Percentiles rank a stretch among this genome's conserved stretches.
phyloP scores from a whole-genome alignment of 2,797 vertebrate genomes.

The Limosa lapponica region DNA sequence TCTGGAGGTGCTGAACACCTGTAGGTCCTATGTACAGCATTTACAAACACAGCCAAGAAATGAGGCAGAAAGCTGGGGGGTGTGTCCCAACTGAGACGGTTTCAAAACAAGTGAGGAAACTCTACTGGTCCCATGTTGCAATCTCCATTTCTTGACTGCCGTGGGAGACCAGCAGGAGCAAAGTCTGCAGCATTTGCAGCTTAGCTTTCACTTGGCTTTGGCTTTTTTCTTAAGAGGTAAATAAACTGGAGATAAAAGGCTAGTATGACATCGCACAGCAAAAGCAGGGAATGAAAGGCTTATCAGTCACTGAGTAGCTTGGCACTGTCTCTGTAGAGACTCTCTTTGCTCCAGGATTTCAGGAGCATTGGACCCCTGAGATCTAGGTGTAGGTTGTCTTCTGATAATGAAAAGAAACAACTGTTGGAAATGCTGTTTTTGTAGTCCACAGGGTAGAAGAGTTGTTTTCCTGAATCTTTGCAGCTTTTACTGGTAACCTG shows the following conservation, averaged over 20 bases:
- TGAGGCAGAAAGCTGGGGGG: not conserved
- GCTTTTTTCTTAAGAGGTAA: not conserved
- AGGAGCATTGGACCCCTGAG: not conserved
- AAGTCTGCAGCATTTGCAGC: not conserved
- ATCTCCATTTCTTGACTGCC: not conserved
- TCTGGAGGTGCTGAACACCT: not conserved
- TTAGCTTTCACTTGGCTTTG: not conserved
- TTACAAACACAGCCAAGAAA: not conserved
- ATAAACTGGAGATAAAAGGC: not conserved
- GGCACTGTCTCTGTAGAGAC: not conserved
- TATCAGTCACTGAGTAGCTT: not conserved
- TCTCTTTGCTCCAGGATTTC: not conserved
- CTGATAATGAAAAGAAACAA: not conserved
- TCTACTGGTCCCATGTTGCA: not conserved
- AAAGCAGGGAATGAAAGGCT: not conserved
- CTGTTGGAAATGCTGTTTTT: not conserved
- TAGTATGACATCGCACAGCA: not conserved
- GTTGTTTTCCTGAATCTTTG: not conserved
- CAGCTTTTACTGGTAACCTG: not conserved
- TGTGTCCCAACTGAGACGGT: not conserved
- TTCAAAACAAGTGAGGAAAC: constrained; percentile 23
- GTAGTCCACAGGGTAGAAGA: not conserved
- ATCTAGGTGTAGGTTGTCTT: not conserved
- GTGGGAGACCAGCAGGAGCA: not conserved
- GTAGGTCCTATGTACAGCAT: not conserved